These are phyloP conservation scores for Ptychadena robeensis DNA, from an alignment of 2,797 vertebrate species.

Conservation along the genomic window DNA sequence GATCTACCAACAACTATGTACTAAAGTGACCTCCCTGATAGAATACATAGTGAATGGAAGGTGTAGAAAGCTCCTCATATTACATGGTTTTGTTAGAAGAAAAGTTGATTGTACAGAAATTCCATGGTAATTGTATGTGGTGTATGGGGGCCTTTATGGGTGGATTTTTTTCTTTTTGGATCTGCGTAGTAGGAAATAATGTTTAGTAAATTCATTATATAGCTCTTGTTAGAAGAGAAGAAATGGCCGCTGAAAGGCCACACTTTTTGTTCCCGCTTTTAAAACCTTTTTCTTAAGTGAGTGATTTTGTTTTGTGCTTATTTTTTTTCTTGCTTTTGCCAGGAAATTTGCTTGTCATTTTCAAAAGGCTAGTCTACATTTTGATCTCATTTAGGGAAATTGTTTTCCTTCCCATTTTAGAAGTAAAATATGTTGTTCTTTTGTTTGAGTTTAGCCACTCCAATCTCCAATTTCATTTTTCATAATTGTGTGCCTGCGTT, in stretches of 20 bases:
- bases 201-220: conserved; percentile 13
- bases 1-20: no score
- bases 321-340: conserved; percentile 6
- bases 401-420: conserved; percentile 44
- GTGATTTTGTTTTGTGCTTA: conserved; percentile 21
- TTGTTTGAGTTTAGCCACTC: conserved; percentile 23
- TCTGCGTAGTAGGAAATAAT: conserved; percentile 3
- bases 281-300: not conserved
- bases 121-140: no score
- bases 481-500: conserved; percentile 45
- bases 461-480: conserved; percentile 42
- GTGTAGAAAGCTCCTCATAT: no score
- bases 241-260: not conserved
- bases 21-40: no score
- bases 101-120: no score
- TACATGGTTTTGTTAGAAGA: no score
- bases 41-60: no score
- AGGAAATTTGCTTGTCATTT: conserved; percentile 39
- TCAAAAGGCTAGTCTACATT: conserved; percentile 29
- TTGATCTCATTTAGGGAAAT: conserved; percentile 55
- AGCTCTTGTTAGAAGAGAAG: not conserved
- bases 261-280: conserved; percentile 8
- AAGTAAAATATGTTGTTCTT: conserved; percentile 33
- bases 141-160: no score
- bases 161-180: no score